Conservation (phyloP, 2,888 invertebrate genomes). For the Lepidocyrtoides sp. region DNA sequence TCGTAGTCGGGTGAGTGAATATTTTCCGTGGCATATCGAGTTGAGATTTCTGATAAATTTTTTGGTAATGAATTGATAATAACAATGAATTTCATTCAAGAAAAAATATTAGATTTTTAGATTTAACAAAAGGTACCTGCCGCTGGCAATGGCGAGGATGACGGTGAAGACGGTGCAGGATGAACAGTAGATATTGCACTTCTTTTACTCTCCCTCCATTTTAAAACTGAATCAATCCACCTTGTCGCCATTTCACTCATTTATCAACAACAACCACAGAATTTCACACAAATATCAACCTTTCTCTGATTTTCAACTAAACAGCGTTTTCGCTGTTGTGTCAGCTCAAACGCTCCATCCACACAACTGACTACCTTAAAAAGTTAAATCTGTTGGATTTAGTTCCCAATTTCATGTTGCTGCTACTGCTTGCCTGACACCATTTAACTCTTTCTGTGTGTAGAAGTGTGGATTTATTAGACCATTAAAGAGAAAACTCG, state of each 20-base stretch:
- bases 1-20: slow-evolving; percentile 78
- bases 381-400: background rate
- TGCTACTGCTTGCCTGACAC: background rate
- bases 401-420: background rate
- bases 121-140: slow-evolving; percentile 1
- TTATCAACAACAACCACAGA: background rate
- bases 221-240: slow-evolving; percentile 72
- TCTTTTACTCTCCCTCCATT: slow-evolving; percentile 69
- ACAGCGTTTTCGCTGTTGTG: background rate
- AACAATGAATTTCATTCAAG: background rate
- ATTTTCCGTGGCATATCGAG: slow-evolving; percentile 75
- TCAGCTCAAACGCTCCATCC: background rate
- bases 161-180: slow-evolving; percentile 51
- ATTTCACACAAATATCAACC: background rate
- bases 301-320: background rate
- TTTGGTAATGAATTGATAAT: background rate
- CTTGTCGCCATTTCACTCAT: slow-evolving; percentile 70
- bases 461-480: too few relatives aligned
- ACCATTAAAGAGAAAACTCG: too few relatives aligned
- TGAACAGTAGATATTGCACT: slow-evolving; percentile 70
- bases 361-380: slow-evolving; percentile 22
- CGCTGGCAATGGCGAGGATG: slow-evolving; percentile 31
- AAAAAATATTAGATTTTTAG: background rate
- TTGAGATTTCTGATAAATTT: slow-evolving; percentile 72
- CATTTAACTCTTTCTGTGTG: too few relatives aligned